phyloP scores from a whole-genome alignment of 1,140 invertebrate genomes.

The Zaprionus kolodkinae region DNA sequence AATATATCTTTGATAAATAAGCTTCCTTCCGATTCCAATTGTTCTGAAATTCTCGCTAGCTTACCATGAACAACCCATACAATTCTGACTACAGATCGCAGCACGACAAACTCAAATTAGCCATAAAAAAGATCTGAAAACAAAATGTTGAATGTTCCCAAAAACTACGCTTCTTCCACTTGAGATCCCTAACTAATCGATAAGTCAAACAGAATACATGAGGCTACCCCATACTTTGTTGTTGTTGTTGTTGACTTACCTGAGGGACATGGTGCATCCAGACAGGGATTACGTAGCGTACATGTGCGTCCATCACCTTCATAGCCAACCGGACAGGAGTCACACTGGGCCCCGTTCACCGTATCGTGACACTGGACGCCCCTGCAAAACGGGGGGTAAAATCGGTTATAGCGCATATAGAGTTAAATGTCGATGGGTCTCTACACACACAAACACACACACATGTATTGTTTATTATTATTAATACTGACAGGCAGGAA shows the following conservation, averaged over 20 bases:
- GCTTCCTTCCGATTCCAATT: neutral
- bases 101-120: constrained; percentile 67
- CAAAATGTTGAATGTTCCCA: constrained; percentile 42
- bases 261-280: constrained; percentile 89
- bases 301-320: constrained; percentile 93
- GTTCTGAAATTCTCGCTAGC: neutral
- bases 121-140: constrained; percentile 60
- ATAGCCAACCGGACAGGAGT: constrained; percentile 92
- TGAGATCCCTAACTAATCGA: constrained; percentile 44
- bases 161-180: constrained; percentile 55
- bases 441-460: neutral
- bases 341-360: constrained; percentile 90
- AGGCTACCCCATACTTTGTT: neutral
- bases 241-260: constrained; percentile 84
- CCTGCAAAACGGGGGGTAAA: constrained; percentile 71
- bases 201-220: constrained; percentile 43
- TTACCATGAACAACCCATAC: constrained; percentile 30
- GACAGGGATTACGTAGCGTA: constrained; percentile 88
- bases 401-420: constrained; percentile 27
- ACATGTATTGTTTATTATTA: constrained; percentile 76
- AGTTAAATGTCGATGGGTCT: constrained; percentile 45
- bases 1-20: neutral
- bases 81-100: constrained; percentile 25
- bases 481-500: constrained; percentile 79
- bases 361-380: constrained; percentile 92